Evolutionary conservation across 2,888 invertebrate genomes (phyloP), one percentile per base, ranked within the genome.

Genomic region (Sphaerophoria rueppellii): DNA sequence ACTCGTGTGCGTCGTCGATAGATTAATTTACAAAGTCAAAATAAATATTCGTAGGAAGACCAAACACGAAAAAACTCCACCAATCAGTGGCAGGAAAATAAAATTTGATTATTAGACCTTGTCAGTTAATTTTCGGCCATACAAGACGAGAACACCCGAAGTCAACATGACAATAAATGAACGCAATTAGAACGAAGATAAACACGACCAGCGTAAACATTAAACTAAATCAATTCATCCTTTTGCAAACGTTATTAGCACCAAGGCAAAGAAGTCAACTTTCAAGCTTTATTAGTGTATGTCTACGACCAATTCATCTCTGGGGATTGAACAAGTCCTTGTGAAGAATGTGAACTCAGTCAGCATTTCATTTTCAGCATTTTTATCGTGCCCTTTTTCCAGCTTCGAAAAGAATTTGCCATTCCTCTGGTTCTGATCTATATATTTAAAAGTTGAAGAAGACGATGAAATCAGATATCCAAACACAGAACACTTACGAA

Each of bases 201-300:
- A 88, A 88, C 88, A 87, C 88, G 82, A 81, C 87, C 76, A 73
- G 77, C 73, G 80, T 54, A 85, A 85, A 81, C 85, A 85, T 85
- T 73, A 69, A 81, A 85, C 81, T 77, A 77, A 85, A 85, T 85
- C 85, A 85, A 85, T 85, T 85, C 81, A 81, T 85, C 85, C 85
- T 85, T 80, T 85, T 70, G 69, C 85, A 81, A 85, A 81, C 80
- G 85, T 85, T 81, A 81, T 85, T 85, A 80, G 85, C 85, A 52
- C 67, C 77, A 74, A 81, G 63, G 85, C 77, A 74, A 81, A 70
- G 85, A 63, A 82, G 73, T 73, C 48, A 55, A 61, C 55, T 43
- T 34, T 24, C n/a, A 7, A 52, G 16, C 1, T 12, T 14, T 16
- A 24, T 40, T 5, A n/a, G n/a, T 35, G 72, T 63, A 40, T 60